phyloP scores from a whole-genome alignment of 2,113 vertebrate species.

The Clarias gariepinus region DNA sequence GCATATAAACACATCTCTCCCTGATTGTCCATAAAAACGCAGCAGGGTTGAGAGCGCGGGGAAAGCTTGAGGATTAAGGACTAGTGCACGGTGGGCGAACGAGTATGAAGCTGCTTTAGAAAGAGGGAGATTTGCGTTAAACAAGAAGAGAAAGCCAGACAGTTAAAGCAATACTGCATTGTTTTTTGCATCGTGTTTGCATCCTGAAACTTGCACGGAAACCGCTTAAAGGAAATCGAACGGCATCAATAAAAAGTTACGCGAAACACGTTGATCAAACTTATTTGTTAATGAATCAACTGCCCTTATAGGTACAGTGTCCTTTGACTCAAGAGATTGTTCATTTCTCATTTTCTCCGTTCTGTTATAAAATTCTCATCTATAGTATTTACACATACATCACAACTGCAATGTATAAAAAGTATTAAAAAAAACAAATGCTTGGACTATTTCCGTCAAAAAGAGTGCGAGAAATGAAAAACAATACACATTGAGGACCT shows the following conservation, averaged over 20 bases:
- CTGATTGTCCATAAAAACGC: background rate
- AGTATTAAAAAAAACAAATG: no score
- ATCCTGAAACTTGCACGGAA: no score
- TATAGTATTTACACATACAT: background rate
- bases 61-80: background rate
- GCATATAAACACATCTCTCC: conserved; percentile 5
- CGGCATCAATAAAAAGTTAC: background rate
- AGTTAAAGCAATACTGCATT: background rate
- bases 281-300: background rate
- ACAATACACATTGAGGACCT: background rate
- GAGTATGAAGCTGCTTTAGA: background rate
- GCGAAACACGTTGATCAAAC: no score
- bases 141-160: background rate
- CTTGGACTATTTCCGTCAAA: background rate
- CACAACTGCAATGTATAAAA: background rate
- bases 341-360: background rate
- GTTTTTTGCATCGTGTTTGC: background rate
- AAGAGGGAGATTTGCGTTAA: background rate
- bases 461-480: background rate
- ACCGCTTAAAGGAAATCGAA: no score
- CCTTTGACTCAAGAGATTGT: background rate
- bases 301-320: background rate
- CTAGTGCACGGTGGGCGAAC: background rate
- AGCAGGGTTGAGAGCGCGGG: background rate
- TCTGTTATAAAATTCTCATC: background rate